Conservation (phyloP, 2,113 vertebrate genomes). For the Cepphus grylle region DNA sequence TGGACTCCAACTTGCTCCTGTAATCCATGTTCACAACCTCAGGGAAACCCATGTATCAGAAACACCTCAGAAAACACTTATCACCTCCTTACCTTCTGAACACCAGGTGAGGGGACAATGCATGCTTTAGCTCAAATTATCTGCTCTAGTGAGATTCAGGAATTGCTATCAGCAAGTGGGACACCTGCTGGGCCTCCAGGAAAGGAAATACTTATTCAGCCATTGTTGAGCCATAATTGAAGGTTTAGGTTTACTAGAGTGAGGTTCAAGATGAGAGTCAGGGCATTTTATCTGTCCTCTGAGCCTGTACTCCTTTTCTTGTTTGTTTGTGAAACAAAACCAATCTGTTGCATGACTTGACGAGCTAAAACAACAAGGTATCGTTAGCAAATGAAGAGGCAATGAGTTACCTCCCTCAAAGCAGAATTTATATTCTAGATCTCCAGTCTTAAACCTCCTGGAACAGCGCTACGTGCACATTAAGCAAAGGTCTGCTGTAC, state of each 20-base stretch:
- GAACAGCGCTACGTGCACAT: background rate
- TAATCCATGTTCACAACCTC: background rate
- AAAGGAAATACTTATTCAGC: background rate
- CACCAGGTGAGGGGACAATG: rapidly evolving
- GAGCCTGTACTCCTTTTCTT: background rate
- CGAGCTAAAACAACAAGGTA: background rate
- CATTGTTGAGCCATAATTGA: background rate
- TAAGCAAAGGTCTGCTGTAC: background rate
- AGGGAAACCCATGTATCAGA: background rate
- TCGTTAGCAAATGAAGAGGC: background rate
- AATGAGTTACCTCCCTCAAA: background rate
- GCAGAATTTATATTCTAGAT: background rate
- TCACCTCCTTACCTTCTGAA: background rate
- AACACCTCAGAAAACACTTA: conserved; percentile 7
- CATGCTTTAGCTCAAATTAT: background rate
- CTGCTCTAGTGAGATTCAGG: background rate
- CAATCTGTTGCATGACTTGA: background rate
- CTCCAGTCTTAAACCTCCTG: background rate
- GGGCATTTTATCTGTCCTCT: background rate
- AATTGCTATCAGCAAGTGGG: background rate
- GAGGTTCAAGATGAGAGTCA: background rate
- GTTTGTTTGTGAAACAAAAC: background rate
- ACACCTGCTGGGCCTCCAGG: background rate
- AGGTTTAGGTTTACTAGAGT: background rate
- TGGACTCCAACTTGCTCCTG: background rate